These are phyloP conservation scores for Kuschelorhynchus macadamiae DNA, from an alignment of 2,888 invertebrate genomes.

Conservation along the genomic window DNA sequence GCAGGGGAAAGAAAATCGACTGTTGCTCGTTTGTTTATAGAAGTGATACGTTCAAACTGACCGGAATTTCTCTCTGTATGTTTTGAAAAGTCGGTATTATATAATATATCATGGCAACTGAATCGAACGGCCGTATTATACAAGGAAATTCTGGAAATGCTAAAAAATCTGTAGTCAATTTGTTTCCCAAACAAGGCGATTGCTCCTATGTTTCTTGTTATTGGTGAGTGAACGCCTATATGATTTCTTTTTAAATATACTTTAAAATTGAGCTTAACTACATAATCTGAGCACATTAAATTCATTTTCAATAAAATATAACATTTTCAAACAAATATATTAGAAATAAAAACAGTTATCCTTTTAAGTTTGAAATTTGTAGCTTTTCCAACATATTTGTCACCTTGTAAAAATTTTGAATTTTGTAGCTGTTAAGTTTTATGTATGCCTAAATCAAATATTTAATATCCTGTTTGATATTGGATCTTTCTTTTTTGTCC, in stretches of 20 bases:
- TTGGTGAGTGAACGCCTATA: conserved; percentile 80
- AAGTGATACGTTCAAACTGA: neutral
- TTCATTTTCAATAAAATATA: too few relatives aligned
- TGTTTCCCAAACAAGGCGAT: conserved; percentile 83
- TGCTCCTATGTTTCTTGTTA: conserved; percentile 90
- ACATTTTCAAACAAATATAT: too few relatives aligned
- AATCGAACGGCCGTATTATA: conserved; percentile 34
- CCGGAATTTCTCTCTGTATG: neutral
- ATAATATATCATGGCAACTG: conserved; percentile 21
- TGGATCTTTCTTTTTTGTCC: too few relatives aligned
- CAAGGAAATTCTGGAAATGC: conserved; percentile 40
- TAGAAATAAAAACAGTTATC: too few relatives aligned
- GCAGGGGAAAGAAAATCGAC: conserved; percentile 7
- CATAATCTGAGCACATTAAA: too few relatives aligned
- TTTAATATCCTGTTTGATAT: too few relatives aligned
- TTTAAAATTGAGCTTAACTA: neutral
- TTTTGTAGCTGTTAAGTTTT: too few relatives aligned
- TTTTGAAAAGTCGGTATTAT: neutral
- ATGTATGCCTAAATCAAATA: too few relatives aligned
- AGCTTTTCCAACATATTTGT: too few relatives aligned
- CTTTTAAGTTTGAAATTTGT: too few relatives aligned
- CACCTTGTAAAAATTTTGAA: too few relatives aligned
- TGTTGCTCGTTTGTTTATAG: conserved; percentile 26
- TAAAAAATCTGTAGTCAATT: conserved; percentile 64
- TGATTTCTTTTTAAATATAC: neutral